A percentile compares a stretch with the other conserved stretches of the same genome.
Conservation (phyloP, 23 tunicate species). For the Trididemnum miniatum region DNA sequence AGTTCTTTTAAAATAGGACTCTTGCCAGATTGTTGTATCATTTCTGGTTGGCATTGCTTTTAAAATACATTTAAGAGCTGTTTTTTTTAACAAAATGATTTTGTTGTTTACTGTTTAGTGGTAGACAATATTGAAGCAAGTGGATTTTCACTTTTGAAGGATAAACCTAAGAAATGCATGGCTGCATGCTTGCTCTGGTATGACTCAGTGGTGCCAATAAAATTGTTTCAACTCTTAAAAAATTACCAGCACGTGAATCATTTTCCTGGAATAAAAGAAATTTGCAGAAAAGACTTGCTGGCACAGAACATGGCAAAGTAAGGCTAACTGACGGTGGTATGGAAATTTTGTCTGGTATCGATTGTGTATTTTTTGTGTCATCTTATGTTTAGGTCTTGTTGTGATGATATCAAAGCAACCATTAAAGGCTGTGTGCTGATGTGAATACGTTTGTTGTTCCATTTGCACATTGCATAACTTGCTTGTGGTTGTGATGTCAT, state of each 20-base stretch:
- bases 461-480: too few relatives aligned
- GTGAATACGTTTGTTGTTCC: too few relatives aligned
- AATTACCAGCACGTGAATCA: constrained; percentile 79
- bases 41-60: not conserved
- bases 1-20: too few relatives aligned
- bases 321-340: too few relatives aligned
- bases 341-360: too few relatives aligned
- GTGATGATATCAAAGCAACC: too few relatives aligned
- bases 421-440: not conserved
- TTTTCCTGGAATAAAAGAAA: constrained; percentile 85
- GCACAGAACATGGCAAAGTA: constrained; percentile 93
- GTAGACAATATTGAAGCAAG: constrained; percentile 44
- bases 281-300: constrained; percentile 79
- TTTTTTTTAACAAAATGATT: not conserved
- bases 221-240: constrained; percentile 68
- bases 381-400: too few relatives aligned
- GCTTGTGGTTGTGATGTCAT: too few relatives aligned
- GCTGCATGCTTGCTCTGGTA: constrained; percentile 66
- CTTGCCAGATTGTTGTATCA: too few relatives aligned
- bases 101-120: constrained; percentile 14
- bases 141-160: constrained; percentile 42
- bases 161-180: constrained; percentile 22
- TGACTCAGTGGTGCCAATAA: constrained; percentile 69
- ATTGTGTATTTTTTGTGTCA: not conserved
- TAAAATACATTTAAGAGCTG: not conserved